Evolutionary conservation across 1,140 invertebrate genomes (phyloP), one percentile per base, ranked within the genome.

Genomic region (Mizuhopecten yessoensis): DNA sequence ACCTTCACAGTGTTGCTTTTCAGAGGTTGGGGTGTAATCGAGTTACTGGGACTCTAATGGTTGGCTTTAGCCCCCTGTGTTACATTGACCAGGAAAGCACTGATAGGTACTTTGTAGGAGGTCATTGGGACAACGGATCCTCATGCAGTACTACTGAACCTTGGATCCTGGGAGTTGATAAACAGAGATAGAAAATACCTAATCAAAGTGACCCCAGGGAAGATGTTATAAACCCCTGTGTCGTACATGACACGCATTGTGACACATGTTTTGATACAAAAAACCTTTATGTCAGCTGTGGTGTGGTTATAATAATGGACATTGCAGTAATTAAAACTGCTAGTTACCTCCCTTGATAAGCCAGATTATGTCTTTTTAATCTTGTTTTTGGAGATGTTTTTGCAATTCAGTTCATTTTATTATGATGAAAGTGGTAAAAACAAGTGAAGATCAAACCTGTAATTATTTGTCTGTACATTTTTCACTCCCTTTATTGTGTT

Each of bases 391-490:
- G 57, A 7, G 45, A 57, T 20, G 9, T 5, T 75, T 75, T n/a
- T 1, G n/a, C 17, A 17, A n/a, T 75, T 17, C 9, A 75, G 29
- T 75, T 75, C n/a, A 29, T 75, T n/a, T 75, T 75, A n/a, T 29
- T 75, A 29, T 29, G n/a, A 75, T 75, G n/a, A 75, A 75, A 75
- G 57, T n/a, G n/a, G 57, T 75, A 75, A 75, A 39, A 75, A 75
- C 57, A 75, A 75, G 1, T 13, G 0, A 17, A 75, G 57, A 75
- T 75, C 57, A 75, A 75, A n/a, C 57, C 57, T 75, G 15, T 75
- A 49, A 23, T 49, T 49, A 13, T 49, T n/a, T 2, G 17, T 75
- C 57, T 75, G 57, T 29, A 7, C 1, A 23, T 17, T 23, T 49
- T 10, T 49, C 20, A 49, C 45, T 49, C 45, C 45, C 20, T 49